Evolutionary conservation across 1,140 invertebrate species (phyloP).

Genomic region (Dreissena rostriformis): DNA sequence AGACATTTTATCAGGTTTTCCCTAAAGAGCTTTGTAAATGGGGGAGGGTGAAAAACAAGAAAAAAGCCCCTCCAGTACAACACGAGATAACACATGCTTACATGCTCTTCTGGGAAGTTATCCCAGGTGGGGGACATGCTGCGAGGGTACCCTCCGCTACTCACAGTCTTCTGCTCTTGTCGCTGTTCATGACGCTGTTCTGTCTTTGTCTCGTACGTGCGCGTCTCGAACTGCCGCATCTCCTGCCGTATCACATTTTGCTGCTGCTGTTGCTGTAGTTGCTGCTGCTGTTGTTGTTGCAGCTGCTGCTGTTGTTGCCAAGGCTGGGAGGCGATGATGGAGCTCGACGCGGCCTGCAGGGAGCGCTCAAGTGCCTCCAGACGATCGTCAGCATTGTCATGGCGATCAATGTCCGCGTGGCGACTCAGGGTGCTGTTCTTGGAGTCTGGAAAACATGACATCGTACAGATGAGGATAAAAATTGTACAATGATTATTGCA

Average conservation of each 20-base stretch:
- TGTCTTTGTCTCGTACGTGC: slow-evolving; percentile 57
- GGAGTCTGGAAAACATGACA: slow-evolving; percentile 27
- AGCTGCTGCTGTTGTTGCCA: slow-evolving; percentile 64
- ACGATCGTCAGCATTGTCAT: slow-evolving; percentile 54
- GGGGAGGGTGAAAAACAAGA: too few relatives aligned
- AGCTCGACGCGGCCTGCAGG: slow-evolving; percentile 70
- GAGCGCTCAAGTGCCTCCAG: slow-evolving; percentile 74
- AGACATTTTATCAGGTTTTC: too few relatives aligned
- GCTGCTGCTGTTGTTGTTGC: slow-evolving; percentile 64
- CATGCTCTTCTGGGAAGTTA: slow-evolving; percentile 60
- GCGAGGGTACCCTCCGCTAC: slow-evolving; percentile 60
- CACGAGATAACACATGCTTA: slow-evolving; percentile 26
- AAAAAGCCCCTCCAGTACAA: background rate
- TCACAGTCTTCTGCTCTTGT: slow-evolving; percentile 65
- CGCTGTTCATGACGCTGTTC: slow-evolving; percentile 62
- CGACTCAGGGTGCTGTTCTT: slow-evolving; percentile 55
- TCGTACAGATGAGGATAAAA: too few relatives aligned
- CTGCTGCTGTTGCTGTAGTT: slow-evolving; percentile 61
- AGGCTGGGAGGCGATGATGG: slow-evolving; percentile 64
- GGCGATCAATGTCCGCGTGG: slow-evolving; percentile 49
- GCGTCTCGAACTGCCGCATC: slow-evolving; percentile 58
- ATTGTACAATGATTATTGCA: too few relatives aligned
- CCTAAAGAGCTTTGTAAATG: too few relatives aligned
- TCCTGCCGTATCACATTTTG: slow-evolving; percentile 50
- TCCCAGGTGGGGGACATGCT: slow-evolving; percentile 74